Base-by-base conservation (phyloP, 92 coral and sea anemone genomes). In the Plumapathes pennacea region DNA sequence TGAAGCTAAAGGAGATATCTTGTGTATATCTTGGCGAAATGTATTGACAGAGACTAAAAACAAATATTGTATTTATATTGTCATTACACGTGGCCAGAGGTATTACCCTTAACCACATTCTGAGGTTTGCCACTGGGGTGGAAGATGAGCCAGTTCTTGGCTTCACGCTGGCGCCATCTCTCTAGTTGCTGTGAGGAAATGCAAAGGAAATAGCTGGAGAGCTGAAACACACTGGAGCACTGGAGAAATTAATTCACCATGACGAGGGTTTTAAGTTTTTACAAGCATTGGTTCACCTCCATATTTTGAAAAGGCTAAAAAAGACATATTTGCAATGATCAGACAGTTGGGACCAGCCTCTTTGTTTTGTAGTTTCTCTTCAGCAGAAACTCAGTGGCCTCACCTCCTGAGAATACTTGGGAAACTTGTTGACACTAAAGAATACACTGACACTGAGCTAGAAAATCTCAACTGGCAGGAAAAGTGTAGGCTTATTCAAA, bases 341-440 rank as follows among this genome's bases (percentile, higher is more conserved):
- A 31, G 84, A 34, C 71, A 57, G 32, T 42, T 76, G 10, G 83
- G 69, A 19, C 69, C 77, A 25, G 77, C 69, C 25, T 42, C 77
- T 15, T 53, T 66, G 3, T 67, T 67, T 67, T 38, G 66, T 40
- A 67, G 54, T 25, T 38, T 59, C 34, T 56, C 55, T 10, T 60
- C 81, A 33, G 81, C 80, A 15, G 68, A 73, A 62, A 80, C 86
- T 30, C 52, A 80, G 44, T 81, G 83, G 88, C 31, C 34, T n/a
- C 72, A 82, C 49, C 61, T 76, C n/a, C 62, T 82, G 1, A 76
- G 80, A 62, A 76, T 82, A 24, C 60, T 82, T 41, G 84, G 80
- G 27, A 17, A 76, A 38, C 84, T 83, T 61, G 64, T 83, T 69
- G 89, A 83, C 63, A 28, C 69, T 10, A 82, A 67, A 36, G 26